Evolutionary conservation across 2,888 invertebrate species (phyloP), one percentile per base, ranked within the genome.

Genomic region (Callosobruchus maculatus): DNA sequence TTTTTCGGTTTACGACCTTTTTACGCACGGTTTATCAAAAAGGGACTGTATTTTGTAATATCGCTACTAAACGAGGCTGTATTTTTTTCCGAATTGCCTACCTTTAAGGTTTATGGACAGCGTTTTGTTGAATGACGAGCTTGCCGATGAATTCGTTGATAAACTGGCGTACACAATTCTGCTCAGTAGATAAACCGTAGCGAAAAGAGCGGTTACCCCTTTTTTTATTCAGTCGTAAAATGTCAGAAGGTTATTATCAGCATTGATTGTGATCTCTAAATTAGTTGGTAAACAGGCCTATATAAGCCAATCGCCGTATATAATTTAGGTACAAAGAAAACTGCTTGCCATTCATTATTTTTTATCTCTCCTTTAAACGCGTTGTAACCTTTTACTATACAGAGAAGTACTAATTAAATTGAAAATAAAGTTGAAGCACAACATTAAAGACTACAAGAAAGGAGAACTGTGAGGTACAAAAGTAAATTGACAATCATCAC

Each of bases 21-120:
- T 71, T 71, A 71, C 71, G 71, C 67, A 21, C 67, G 21, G 66
- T 67, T 71, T 30, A 71, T 71, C 71, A 71, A 71, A 71, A 71
- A 67, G 67, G 67, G 66, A 71, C 71, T 71, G 22, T 68, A 68
- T 68, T 68, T 68, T 68, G 68, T 22, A 68, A 68, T 68, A 68
- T 68, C 68, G 68, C 68, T 68, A 68, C 68, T 68, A 68, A 68
- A 68, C 68, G 68, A 68, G 68, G 68, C 68, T 68, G 22, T 68
- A 68, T 68, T 21, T 68, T 22, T 22, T 49, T 49, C 22, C 13
- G 22, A 68, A 68, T 68, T 68, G 21, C 68, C 68, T 21, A 68
- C 68, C 68, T 68, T 68, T 74, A 49, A 49, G 49, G 7, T 49
- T 49, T 49, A 49, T 49, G 49, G 49, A 49, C 49, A 49, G 18